Base-by-base conservation (phyloP, 1,140 invertebrate species). In the Scaptomyza pallida region DNA sequence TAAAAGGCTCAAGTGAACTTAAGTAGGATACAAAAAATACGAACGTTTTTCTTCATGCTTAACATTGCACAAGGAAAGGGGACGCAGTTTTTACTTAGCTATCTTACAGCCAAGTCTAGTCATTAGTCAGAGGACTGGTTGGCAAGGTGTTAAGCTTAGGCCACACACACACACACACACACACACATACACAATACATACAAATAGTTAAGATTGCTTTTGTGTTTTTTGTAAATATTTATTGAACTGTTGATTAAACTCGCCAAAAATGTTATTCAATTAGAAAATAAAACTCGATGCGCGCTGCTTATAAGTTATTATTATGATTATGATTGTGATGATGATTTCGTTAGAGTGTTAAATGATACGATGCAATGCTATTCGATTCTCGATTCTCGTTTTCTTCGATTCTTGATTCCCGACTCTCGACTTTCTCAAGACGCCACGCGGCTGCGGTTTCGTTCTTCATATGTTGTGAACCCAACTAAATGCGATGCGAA, bases 401-500 rank as follows among this genome's bases (percentile, higher is more conserved):
- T 23, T 19, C 45, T 37, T 56, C 45, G 37, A 57, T 43, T 23
- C n/a, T 6, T 48, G 50, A 55, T 19, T 70, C 50, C 35, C 21
- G 60, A 41, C 17, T 37, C 13, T 13, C 23, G 13, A 21, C 55
- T 43, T 47, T 47, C 33, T 45, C 59, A 30, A 37, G 76, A 74
- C 56, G 76, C 70, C 56, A 67, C 74, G 82, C 74, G 70, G 57
- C 82, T 78, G 83, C 76, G 81, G 81, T 86, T 85, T 76, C 33
- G 10, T n/a, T 37, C 12, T n/a, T 37, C 12, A n/a, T 35, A 75
- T 78, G 89, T 89, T 91, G 90, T 89, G 89, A 91, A 90, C 86
- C 78, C 86, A 88, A 90, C 86, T 86, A 88, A 91, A 91, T 91
- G 83, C 86, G 88, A 91, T 88, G 79, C 79, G 72, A 91, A 91